Percentiles rank a stretch among this genome's conserved stretches.
These are phyloP conservation scores for Mormyrus hasselquistii DNA, from an alignment of 2,797 vertebrate genomes.

Conservation along the genomic window DNA sequence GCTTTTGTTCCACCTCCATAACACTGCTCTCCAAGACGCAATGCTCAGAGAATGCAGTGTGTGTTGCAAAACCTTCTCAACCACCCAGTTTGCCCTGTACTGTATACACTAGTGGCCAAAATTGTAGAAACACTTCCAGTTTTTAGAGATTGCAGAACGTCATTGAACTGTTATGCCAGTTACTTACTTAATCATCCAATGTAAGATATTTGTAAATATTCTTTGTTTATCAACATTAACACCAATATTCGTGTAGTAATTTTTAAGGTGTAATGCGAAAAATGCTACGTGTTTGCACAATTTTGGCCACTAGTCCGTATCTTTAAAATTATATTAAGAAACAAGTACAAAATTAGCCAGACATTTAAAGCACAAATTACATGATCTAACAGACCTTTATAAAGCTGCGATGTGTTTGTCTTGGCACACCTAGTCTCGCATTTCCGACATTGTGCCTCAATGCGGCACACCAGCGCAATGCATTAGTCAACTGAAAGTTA, in stretches of 20 bases:
- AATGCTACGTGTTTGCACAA: neutral
- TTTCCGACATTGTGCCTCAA: neutral
- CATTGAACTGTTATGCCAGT: neutral
- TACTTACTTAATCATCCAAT: neutral
- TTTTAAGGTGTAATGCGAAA: neutral
- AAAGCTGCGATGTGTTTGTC: slow-evolving; percentile 52
- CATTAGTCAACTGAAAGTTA: slow-evolving; percentile 27
- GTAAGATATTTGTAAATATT: neutral
- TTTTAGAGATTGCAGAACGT: neutral
- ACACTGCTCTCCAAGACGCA: slow-evolving; percentile 25
- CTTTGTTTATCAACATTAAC: neutral
- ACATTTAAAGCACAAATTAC: slow-evolving; percentile 27
- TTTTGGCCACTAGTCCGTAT: neutral
- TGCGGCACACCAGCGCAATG: slow-evolving; percentile 36
- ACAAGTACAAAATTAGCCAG: slow-evolving; percentile 14
- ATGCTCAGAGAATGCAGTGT: slow-evolving; percentile 60
- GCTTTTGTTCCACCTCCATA: neutral
- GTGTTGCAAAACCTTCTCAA: slow-evolving; percentile 45
- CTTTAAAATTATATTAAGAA: slow-evolving; percentile 37
- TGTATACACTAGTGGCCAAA: slow-evolving; percentile 27
- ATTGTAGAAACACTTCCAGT: neutral
- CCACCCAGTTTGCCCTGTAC: slow-evolving; percentile 43
- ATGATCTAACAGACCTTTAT: slow-evolving; percentile 44
- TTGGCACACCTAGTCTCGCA: slow-evolving; percentile 25
- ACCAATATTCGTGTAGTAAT: neutral